Conservation (phyloP, 1,140 invertebrate species). For the Oedothorax gibbosus region DNA sequence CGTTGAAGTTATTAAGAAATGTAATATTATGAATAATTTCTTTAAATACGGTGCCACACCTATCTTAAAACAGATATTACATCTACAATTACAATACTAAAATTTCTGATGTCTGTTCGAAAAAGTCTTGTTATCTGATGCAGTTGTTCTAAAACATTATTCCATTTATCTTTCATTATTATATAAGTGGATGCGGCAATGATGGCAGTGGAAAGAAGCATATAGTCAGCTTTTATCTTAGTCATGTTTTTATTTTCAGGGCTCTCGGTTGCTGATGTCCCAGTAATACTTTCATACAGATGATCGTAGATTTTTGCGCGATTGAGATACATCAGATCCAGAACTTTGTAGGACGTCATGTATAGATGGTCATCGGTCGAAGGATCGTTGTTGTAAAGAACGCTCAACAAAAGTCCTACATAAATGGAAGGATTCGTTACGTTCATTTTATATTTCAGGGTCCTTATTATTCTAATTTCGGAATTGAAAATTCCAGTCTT, state of each 20-base stretch:
- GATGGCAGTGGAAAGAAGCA: constrained; percentile 16
- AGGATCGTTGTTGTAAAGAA: constrained; percentile 31
- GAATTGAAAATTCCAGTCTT: constrained; percentile 67
- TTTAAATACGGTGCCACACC: too few relatives aligned
- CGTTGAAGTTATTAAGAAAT: too few relatives aligned
- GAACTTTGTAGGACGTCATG: background rate
- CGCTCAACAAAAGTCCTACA: constrained; percentile 63
- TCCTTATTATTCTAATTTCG: constrained; percentile 67
- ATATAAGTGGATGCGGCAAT: constrained; percentile 25
- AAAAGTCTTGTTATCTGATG: constrained; percentile 32
- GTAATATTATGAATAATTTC: too few relatives aligned
- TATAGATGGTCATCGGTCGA: constrained; percentile 9
- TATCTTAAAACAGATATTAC: background rate
- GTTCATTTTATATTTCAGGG: constrained; percentile 65
- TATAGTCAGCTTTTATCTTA: constrained; percentile 44
- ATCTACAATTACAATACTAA: constrained; percentile 22
- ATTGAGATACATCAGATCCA: constrained; percentile 25
- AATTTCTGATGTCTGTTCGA: constrained; percentile 16
- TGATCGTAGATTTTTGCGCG: constrained; percentile 18
- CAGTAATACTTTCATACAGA: constrained; percentile 29
- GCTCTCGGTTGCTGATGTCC: background rate
- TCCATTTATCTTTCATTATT: constrained; percentile 32
- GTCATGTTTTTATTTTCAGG: constrained; percentile 21
- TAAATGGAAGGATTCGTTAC: constrained; percentile 64
- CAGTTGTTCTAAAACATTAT: constrained; percentile 26